Conservation (phyloP, 2,113 vertebrate genomes). For the Eulemur macaco region DNA sequence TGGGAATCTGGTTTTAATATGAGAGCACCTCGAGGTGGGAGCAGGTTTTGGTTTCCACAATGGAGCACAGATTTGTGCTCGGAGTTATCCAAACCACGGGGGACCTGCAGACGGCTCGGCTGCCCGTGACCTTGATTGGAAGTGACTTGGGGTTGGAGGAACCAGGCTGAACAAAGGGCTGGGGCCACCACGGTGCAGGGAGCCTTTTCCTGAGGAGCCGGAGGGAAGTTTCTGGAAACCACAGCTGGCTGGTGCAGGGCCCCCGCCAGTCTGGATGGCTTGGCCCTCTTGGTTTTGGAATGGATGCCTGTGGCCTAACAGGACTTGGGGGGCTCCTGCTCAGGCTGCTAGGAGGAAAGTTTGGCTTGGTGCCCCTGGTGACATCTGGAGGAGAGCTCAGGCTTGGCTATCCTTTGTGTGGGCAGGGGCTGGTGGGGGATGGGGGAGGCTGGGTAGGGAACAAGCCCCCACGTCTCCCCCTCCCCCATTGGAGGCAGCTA, state of each 20-base stretch:
- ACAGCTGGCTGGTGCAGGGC: not conserved
- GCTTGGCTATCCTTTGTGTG: not conserved
- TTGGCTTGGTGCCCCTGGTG: not conserved
- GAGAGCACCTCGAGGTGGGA: not conserved
- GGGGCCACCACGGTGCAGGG: not conserved
- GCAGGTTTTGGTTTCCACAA: not conserved
- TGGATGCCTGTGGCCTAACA: not conserved
- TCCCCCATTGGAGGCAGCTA: fast-evolving
- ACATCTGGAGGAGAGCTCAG: not conserved
- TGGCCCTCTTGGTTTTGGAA: not conserved
- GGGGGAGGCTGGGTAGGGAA: not conserved
- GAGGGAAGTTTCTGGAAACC: constrained; percentile 9
- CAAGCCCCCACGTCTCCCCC: not conserved
- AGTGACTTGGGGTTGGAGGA: constrained; percentile 54
- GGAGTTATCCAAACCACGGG: not conserved
- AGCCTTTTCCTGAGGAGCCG: not conserved
- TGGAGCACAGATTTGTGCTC: not conserved
- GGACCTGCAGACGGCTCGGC: not conserved
- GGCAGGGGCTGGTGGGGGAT: not conserved
- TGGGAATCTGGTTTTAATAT: not conserved
- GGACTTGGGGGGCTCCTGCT: not conserved
- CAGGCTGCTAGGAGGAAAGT: not conserved
- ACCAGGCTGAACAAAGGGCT: not conserved
- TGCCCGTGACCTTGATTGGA: constrained; percentile 17
- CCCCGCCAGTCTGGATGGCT: not conserved